phyloP scores from a whole-genome alignment of 2,888 invertebrate genomes.

The Drosophila picticornis region DNA sequence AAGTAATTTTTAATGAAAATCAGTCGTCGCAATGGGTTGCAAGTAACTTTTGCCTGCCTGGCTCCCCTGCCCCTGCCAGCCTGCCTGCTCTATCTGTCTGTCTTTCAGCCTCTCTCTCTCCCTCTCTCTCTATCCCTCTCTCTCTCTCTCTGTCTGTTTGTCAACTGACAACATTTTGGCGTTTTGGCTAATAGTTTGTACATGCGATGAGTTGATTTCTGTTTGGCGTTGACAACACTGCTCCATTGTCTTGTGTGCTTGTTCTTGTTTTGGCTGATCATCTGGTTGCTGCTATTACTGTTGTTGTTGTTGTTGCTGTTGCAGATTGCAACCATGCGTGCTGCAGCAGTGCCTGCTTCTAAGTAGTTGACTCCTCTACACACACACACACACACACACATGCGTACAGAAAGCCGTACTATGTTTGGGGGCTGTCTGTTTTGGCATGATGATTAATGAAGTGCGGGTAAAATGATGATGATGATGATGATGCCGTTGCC shows the following conservation, averaged over 20 bases:
- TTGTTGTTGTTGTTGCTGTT: conserved; percentile 19
- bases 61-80: not conserved
- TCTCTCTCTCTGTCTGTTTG: not conserved
- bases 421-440: conserved; percentile 67
- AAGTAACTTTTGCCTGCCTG: conserved; percentile 20
- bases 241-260: conserved; percentile 47
- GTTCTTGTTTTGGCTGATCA: conserved; percentile 29
- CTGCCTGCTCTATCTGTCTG: not conserved
- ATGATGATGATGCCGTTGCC: conserved; percentile 36
- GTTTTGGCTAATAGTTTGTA: conserved; percentile 77
- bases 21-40: conserved; percentile 53
- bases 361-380: conserved; percentile 37
- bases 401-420: conserved; percentile 6
- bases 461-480: conserved; percentile 81
- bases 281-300: conserved; percentile 18
- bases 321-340: conserved; percentile 57
- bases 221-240: conserved; percentile 60
- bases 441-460: conserved; percentile 85
- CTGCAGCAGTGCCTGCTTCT: conserved; percentile 35
- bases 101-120: not conserved
- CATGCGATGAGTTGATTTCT: conserved; percentile 73
- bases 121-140: not conserved
- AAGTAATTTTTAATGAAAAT: conserved; percentile 84
- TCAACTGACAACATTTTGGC: conserved; percentile 65
- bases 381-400: conserved; percentile 15